Evolutionary conservation across 2,888 invertebrate genomes (phyloP).

Genomic region (Neoscelio sp.): DNA sequence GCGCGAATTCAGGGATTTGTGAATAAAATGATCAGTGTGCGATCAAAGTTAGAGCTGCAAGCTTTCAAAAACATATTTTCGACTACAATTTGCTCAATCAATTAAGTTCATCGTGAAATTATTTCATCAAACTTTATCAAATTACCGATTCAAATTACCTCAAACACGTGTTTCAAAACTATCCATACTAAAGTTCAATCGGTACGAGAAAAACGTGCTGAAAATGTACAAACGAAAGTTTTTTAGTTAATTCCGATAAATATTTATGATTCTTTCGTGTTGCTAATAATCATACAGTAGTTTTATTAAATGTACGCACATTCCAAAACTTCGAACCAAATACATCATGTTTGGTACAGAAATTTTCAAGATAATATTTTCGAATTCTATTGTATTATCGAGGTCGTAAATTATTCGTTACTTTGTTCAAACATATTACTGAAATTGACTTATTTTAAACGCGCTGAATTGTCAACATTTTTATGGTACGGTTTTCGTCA

Average conservation of each 20-base stretch:
- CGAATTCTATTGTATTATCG: conserved; percentile 4
- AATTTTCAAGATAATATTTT: conserved; percentile 14
- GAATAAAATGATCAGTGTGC: conserved; percentile 33
- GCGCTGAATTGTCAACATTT: not conserved
- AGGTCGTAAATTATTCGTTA: not conserved
- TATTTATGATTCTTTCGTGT: conserved; percentile 13
- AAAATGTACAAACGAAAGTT: conserved; percentile 16
- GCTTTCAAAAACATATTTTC: conserved; percentile 46
- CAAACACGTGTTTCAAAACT: conserved; percentile 10
- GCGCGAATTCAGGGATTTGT: conserved; percentile 21
- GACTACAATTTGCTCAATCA: conserved; percentile 34
- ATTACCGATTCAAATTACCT: conserved; percentile 18
- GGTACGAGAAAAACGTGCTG: not conserved
- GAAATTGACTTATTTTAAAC: not conserved
- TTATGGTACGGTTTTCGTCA: conserved; percentile 2
- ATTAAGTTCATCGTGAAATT: conserved; percentile 41
- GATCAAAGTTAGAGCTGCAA: conserved; percentile 22
- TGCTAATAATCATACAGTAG: conserved; percentile 14
- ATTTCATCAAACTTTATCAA: conserved; percentile 36
- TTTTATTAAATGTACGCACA: conserved; percentile 24
- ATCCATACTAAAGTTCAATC: not conserved
- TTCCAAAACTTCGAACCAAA: conserved; percentile 19
- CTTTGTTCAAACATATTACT: too few relatives aligned
- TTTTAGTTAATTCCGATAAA: not conserved
- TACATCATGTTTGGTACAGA: conserved; percentile 5